Conservation (phyloP, 2,888 invertebrate species). For the Drosophila maculinotata region DNA sequence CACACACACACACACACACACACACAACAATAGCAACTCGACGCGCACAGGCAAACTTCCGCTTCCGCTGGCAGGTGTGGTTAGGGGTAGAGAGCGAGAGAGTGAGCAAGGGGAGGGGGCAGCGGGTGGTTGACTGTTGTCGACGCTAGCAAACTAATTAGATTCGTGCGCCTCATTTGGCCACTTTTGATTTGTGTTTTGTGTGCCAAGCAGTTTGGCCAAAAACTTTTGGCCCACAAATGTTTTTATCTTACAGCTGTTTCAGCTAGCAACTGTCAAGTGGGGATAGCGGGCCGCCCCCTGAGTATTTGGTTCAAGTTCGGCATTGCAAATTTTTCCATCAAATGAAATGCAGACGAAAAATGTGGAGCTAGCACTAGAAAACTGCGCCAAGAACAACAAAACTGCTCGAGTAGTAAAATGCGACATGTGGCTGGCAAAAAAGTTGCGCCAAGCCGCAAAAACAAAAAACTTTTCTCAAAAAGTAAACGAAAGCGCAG, state of each 20-base stretch:
- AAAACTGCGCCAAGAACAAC: constrained; percentile 73
- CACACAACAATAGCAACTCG: constrained; percentile 56
- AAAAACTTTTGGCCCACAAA: constrained; percentile 49
- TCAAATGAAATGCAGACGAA: constrained; percentile 66
- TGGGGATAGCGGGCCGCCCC: not conserved
- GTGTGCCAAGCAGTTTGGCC: constrained; percentile 46
- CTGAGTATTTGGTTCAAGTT: constrained; percentile 78
- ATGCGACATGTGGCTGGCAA: constrained; percentile 77
- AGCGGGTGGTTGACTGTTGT: constrained; percentile 7
- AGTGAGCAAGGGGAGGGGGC: too few relatives aligned
- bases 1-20: constrained; percentile 35
- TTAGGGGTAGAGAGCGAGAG: not conserved
- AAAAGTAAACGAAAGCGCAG: constrained; percentile 57
- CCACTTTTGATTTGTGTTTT: constrained; percentile 68
- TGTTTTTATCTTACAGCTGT: constrained; percentile 49
- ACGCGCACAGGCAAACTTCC: constrained; percentile 63
- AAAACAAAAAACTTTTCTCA: constrained; percentile 72
- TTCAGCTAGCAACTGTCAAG: too few relatives aligned
- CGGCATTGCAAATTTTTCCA: constrained; percentile 67
- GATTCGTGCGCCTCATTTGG: constrained; percentile 75
- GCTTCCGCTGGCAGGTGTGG: constrained; percentile 49
- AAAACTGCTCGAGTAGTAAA: constrained; percentile 57
- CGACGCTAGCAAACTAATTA: constrained; percentile 72
- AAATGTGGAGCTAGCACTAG: constrained; percentile 40
- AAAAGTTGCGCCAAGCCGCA: constrained; percentile 77